Evolutionary conservation across 2,888 invertebrate species (phyloP), one percentile per base, ranked within the genome.

Genomic region (Archips xylosteana): DNA sequence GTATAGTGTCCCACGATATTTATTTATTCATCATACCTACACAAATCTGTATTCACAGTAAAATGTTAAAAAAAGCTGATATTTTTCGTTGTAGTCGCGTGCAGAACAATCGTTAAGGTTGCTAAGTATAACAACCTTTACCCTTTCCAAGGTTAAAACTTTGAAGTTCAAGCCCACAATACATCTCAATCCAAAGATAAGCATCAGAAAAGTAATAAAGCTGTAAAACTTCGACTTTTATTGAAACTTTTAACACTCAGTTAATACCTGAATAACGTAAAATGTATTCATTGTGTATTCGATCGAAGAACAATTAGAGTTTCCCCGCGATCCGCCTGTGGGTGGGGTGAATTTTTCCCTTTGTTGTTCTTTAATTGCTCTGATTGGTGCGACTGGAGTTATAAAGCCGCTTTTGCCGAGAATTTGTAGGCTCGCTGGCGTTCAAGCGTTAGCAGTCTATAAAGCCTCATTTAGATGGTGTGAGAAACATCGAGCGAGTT

Each of bases 351-450:
- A 81, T 86, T 89, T 87, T 90, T 85, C 84, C 82, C 86, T 88
- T 87, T 86, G 85, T 87, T 87, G 83, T 87, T 82, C 85, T 87
- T 88, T 90, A 91, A 91, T 91, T 91, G 90, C 87, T 88, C 84
- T 89, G 91, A 91, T 92, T 91, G 91, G 89, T 88, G 87, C 89
- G 87, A 85, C 83, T 85, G 85, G 83, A 84, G 82, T 87, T 85
- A 88, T 87, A 88, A 87, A 91, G 87, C 87, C 84, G 87, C 86
- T 84, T 86, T 88, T 83, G 81, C 81, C 78, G 80, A 76, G 86
- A 84, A 87, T 89, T 87, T 86, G 85, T 83, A 84, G 84, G 81
- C 83, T 81, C 81, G 79, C 76, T 75, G 79, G 80, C 80, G 82
- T 81, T 85, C 84, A 83, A 85, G 86, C 85, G 84, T 82, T 79